These are phyloP conservation scores for Brevipalpus yothersi DNA, from an alignment of 1,140 invertebrate genomes.

Conservation along the genomic window DNA sequence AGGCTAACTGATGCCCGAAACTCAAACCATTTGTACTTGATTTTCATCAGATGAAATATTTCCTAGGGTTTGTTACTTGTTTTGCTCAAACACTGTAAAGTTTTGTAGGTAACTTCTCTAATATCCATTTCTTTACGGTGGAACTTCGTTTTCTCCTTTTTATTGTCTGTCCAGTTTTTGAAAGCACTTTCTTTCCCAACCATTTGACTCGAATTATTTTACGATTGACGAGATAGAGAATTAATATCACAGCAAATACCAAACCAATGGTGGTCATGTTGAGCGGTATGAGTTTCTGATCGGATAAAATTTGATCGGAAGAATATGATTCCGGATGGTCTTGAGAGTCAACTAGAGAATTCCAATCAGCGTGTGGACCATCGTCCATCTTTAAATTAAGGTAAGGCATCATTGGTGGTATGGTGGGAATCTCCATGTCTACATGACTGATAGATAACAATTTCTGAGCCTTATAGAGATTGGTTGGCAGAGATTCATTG, in stretches of 20 bases:
- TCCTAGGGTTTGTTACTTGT: no score
- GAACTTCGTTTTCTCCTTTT: background rate
- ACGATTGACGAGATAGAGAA: background rate
- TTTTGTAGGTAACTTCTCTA: background rate
- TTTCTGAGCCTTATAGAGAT: slow-evolving; percentile 44
- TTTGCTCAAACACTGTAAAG: background rate
- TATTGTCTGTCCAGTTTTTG: background rate
- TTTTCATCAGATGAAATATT: no score
- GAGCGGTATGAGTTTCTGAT: background rate
- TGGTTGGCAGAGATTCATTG: slow-evolving; percentile 41
- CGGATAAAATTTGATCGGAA: background rate
- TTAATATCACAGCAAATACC: background rate
- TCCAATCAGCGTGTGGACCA: background rate
- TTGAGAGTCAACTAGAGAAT: background rate
- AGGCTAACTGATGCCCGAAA: no score
- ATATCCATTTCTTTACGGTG: slow-evolving; percentile 1
- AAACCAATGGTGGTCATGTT: background rate
- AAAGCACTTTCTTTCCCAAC: background rate
- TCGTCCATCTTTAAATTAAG: background rate
- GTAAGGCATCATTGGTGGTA: background rate
- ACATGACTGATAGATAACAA: slow-evolving; percentile 29
- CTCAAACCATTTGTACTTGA: no score
- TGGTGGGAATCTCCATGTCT: slow-evolving; percentile 12
- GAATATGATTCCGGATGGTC: background rate
- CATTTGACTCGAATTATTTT: background rate